These are phyloP conservation scores for Heteropelma amictum DNA, from an alignment of 2,888 invertebrate genomes.

Conservation along the genomic window DNA sequence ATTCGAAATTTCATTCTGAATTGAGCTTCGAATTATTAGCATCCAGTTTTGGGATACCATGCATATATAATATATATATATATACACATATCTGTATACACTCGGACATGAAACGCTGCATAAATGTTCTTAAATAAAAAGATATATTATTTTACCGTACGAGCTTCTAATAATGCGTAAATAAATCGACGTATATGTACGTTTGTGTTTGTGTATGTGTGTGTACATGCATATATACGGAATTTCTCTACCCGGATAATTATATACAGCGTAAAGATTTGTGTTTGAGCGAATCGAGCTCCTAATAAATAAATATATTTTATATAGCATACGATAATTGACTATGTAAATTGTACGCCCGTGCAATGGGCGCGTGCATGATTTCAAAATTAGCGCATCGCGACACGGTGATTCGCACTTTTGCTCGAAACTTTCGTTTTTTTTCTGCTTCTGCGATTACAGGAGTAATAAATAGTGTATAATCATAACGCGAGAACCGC, in stretches of 20 bases:
- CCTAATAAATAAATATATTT: conserved; percentile 55
- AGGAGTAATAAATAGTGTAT: conserved; percentile 47
- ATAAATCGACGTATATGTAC: conserved; percentile 47
- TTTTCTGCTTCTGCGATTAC: conserved; percentile 3
- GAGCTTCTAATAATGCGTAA: conserved; percentile 46
- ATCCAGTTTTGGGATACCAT: too few relatives aligned
- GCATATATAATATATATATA: conserved; percentile 58
- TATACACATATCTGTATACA: conserved; percentile 54
- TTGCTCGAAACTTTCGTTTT: conserved; percentile 13
- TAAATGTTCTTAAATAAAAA: conserved; percentile 67
- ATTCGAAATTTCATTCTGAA: too few relatives aligned
- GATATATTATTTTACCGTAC: conserved; percentile 63
- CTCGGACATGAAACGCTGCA: too few relatives aligned
- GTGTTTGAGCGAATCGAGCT: conserved; percentile 64
- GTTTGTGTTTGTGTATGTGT: conserved; percentile 32
- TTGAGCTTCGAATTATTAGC: too few relatives aligned
- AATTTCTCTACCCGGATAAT: conserved; percentile 58
- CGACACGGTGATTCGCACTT: conserved; percentile 13
- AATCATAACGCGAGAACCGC: conserved; percentile 32
- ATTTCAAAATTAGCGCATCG: too few relatives aligned
- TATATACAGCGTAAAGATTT: conserved; percentile 62
- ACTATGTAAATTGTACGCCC: conserved; percentile 61
- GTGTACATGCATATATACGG: conserved; percentile 15
- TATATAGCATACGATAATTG: conserved; percentile 49
- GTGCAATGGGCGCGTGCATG: conserved; percentile 29